phyloP scores from a whole-genome alignment of 2,888 invertebrate species.

The Rhagonycha fulva region DNA sequence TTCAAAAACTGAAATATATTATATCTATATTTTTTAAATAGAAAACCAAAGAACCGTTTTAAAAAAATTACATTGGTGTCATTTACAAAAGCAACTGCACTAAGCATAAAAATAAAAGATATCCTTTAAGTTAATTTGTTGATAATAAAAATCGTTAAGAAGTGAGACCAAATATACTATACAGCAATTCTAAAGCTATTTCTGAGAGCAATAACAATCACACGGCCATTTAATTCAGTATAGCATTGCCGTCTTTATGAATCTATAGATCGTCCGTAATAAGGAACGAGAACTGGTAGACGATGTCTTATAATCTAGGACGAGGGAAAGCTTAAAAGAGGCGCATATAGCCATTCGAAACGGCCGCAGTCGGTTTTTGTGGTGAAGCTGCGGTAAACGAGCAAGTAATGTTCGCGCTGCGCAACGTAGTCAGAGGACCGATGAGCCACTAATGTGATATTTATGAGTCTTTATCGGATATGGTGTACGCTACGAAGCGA shows the following conservation, averaged over 20 bases:
- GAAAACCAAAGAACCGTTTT: too few relatives aligned
- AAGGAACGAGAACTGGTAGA: constrained; percentile 21
- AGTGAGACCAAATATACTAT: not conserved
- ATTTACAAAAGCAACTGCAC: not conserved
- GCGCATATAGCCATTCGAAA: constrained; percentile 42
- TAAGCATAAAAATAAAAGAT: not conserved
- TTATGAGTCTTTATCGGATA: constrained; percentile 53
- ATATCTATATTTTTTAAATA: too few relatives aligned
- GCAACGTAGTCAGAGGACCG: constrained; percentile 47
- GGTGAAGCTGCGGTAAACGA: constrained; percentile 52
- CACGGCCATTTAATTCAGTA: constrained; percentile 21
- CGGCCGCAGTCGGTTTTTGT: constrained; percentile 46
- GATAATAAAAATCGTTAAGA: not conserved
- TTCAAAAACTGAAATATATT: not conserved
- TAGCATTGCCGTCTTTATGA: constrained; percentile 20
- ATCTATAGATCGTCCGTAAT: constrained; percentile 24
- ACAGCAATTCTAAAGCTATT: not conserved
- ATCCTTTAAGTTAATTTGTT: not conserved
- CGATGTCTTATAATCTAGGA: constrained; percentile 27
- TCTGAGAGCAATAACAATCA: constrained; percentile 14
- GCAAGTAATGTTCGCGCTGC: constrained; percentile 52
- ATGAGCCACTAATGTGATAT: constrained; percentile 52
- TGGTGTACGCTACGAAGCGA: constrained; percentile 40
- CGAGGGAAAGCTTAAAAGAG: constrained; percentile 27
- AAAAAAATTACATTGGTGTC: not conserved